Evolutionary conservation across 2,797 vertebrate species (phyloP).

Genomic region (Lepilemur septentrionalis): DNA sequence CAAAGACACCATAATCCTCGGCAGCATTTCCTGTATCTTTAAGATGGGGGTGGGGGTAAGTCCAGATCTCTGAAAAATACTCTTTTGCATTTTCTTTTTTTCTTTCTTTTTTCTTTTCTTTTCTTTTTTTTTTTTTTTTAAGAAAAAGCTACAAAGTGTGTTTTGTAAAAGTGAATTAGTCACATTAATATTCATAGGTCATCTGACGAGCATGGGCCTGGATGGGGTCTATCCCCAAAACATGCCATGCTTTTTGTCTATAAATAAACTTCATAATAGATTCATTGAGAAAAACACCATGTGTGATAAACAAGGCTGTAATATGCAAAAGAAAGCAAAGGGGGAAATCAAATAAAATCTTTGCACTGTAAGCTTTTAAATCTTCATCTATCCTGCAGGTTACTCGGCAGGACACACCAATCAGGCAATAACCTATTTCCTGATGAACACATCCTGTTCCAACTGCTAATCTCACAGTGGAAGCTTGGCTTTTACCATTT

Average conservation of each 20-base stretch:
- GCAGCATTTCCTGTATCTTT: conserved; percentile 20
- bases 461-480: conserved; percentile 69
- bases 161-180: conserved; percentile 27
- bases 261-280: conserved; percentile 40
- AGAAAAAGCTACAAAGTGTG: conserved; percentile 33
- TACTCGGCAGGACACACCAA: not conserved
- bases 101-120: too few species aligned
- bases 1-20: not conserved
- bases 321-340: conserved; percentile 74
- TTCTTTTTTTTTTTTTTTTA: conserved; percentile 15
- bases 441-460: conserved; percentile 67
- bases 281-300: conserved; percentile 72
- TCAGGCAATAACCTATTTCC: conserved; percentile 80
- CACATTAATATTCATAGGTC: conserved; percentile 50
- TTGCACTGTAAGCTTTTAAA: conserved; percentile 51
- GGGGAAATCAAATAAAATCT: conserved; percentile 19
- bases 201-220: conserved; percentile 51
- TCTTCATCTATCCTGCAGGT: conserved; percentile 32
- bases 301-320: conserved; percentile 74
- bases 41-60: not conserved
- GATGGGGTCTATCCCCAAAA: not conserved
- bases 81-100: conserved; percentile 62
- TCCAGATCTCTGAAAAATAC: not conserved
- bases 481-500: conserved; percentile 78
- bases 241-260: not conserved